Conservation (phyloP, 2,797 vertebrate genomes). For the Buphagus erythrorhynchus region DNA sequence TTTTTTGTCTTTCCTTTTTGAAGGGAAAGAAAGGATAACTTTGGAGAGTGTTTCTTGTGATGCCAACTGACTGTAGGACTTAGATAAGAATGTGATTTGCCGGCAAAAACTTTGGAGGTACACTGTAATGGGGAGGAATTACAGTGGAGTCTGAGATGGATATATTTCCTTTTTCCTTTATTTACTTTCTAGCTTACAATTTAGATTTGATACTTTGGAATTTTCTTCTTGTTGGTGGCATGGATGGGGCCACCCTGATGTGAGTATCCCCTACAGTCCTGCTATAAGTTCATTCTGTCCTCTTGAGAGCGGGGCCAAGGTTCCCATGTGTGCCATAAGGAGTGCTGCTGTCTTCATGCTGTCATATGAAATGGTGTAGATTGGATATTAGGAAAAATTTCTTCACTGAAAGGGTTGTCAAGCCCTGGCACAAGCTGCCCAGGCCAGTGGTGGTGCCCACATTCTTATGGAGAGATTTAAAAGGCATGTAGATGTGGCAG, state of each 20-base stretch:
- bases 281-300: fast-evolving
- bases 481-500: background rate
- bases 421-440: background rate
- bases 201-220: background rate
- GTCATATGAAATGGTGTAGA: background rate
- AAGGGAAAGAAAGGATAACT: background rate
- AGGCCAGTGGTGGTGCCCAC: background rate
- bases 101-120: background rate
- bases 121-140: background rate
- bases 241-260: background rate
- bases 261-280: background rate
- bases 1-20: background rate
- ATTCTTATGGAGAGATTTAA: background rate
- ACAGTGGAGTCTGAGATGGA: background rate
- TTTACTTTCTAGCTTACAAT: background rate
- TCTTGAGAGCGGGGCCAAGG: background rate
- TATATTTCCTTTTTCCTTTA: background rate
- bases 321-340: background rate
- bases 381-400: background rate
- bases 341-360: background rate
- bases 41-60: background rate
- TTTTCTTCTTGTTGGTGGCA: background rate
- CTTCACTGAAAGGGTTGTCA: background rate
- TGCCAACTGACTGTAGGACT: background rate
- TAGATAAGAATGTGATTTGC: background rate